phyloP scores from a whole-genome alignment of 2,888 invertebrate genomes.

The Halictus ligatus region DNA sequence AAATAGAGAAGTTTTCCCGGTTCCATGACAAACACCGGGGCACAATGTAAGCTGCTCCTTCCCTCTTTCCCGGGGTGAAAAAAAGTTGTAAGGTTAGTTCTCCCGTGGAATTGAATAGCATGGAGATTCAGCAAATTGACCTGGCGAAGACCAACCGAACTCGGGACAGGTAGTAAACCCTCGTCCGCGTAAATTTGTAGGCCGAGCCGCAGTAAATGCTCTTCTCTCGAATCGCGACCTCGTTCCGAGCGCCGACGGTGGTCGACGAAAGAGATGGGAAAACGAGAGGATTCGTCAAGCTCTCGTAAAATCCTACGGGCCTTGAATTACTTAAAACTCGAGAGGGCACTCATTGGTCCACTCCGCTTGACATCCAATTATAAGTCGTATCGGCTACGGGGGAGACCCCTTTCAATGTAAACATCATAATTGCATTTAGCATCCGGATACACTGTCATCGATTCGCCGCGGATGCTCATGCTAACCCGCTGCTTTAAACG shows the following conservation, averaged over 20 bases:
- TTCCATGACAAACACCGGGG: background rate
- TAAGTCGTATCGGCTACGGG: background rate
- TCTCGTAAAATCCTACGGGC: conserved; percentile 4
- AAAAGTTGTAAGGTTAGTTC: background rate
- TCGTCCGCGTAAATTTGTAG: conserved; percentile 49
- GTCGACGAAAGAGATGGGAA: conserved; percentile 18
- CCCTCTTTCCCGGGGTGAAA: background rate
- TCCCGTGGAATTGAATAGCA: conserved; percentile 18
- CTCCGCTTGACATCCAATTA: background rate
- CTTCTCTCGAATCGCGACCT: conserved; percentile 13
- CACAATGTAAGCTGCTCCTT: background rate
- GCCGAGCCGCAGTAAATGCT: conserved; percentile 28
- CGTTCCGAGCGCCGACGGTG: conserved; percentile 13
- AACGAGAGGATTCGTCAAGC: conserved; percentile 10
- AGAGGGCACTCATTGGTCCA: background rate
- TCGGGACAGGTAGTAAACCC: conserved; percentile 27
- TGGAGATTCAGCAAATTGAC: conserved; percentile 8
- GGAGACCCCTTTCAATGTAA: background rate
- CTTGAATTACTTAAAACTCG: conserved; percentile 2
- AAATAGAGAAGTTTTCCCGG: background rate
- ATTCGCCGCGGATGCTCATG: background rate
- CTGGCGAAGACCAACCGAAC: conserved; percentile 15
- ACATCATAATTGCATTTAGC: background rate
- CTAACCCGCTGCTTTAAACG: background rate
- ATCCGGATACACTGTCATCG: background rate